Base-by-base conservation (phyloP, 1,140 invertebrate species). In the Aphelenchoides avenae region DNA sequence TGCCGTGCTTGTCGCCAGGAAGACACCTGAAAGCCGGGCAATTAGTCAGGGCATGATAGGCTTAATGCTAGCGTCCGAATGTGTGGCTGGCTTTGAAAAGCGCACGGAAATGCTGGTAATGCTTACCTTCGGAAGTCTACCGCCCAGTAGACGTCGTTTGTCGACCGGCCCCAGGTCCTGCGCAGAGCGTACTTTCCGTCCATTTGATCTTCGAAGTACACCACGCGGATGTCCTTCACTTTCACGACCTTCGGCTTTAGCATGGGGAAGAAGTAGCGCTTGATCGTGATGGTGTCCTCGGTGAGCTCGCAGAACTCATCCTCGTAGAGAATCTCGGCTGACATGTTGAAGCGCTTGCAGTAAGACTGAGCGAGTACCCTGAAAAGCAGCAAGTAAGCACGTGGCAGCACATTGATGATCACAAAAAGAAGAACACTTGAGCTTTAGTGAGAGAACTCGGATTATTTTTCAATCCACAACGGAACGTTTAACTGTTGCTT, bases 271-370 rank as follows among this genome's bases (percentile, higher is more conserved):
- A 65, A 66, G 43, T 69, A 67, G 20, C 57, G 61, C 37, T 67
- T 67, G 24, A 67, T 56, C 18, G 52, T 52, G 5, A 67, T 52
- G 6, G 58, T 33, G 27, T 67, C 62, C 22, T 86, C 82, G 9
- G 91, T 64, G 34, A 60, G 4, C 36, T 64, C 46, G 44, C 58
- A 64, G 27, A 60, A 60, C 20, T 60, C 61, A 13, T 63, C 57
- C 34, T 54, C 47, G 53, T 60, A 60, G 30, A 60, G 54, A 24
- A 56, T 33, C 20, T 53, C 24, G 3, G 54, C 26, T n/a, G n/a
- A n/a, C n/a, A n/a, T n/a, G n/a, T n/a, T n/a, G n/a, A n/a, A n/a
- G n/a, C n/a, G n/a, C n/a, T n/a, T n/a, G n/a, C n/a, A n/a, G n/a
- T n/a, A n/a, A n/a, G n/a, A n/a, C n/a, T n/a, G n/a, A n/a, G n/a